Evolutionary conservation across 2,888 invertebrate species (phyloP), one percentile per base, ranked within the genome.

Genomic region (Tetheella fluctuosa): DNA sequence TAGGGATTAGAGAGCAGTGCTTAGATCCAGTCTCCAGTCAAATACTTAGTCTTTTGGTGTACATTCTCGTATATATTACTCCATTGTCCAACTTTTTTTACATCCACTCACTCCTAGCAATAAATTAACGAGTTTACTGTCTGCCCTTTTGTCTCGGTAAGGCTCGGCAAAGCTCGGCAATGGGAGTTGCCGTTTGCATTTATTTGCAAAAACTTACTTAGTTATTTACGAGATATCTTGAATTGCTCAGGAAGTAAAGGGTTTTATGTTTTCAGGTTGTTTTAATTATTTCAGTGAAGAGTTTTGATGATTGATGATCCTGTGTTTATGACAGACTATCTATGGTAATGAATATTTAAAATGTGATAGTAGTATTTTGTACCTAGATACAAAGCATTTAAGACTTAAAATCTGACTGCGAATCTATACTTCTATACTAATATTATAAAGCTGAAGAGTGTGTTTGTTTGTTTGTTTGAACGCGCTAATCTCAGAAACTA

Each of bases 101-200:
- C 67, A 60, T 62, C 64, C 64, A 73, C 73, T 80, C 77, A 75
- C 76, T 71, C 66, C 68, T 67, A 61, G 68, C 74, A 66, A 81
- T 84, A 84, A 84, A 84, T 84, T 83, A 79, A 74, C 74, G 80
- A 84, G 75, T 82, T 80, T 71, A 74, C 70, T 67, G 66, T 64
- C 67, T 63, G 61, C 69, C 68, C 76, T 75, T 81, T 80, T 78
- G 77, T 76, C 66, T 72, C 57, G 56, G 23, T 52, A 54, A 55
- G 55, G 23, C 42, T 15, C 57, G 55, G 52, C 17, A 15, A 56
- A 30, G 25, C 39, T 39, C 39, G 39, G n/a, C n/a, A n/a, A 39
- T 12, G 54, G 53, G 60, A 42, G 55, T 70, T 70, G 64, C 63
- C 74, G 67, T 78, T 74, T 76, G 70, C 77, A 76, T 81, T 78